Evolutionary conservation across 1,140 invertebrate species (phyloP), one percentile per base, ranked within the genome.

Genomic region (Manduca sexta): DNA sequence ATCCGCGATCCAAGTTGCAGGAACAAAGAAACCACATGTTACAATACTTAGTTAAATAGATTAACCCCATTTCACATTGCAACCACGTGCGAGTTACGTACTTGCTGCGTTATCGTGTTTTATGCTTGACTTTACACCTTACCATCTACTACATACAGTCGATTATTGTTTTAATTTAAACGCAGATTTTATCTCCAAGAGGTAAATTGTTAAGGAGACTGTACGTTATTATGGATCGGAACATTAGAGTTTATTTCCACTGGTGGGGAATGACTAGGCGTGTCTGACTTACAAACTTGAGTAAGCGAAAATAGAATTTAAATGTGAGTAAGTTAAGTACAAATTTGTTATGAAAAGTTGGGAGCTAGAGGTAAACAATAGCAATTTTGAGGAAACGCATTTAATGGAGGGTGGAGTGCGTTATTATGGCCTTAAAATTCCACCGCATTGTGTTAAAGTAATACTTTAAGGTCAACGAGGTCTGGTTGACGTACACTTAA

Each of bases 151-250:
- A 1, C 0, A 21, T 39, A 50, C 43, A 14, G 26, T 2, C 8
- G 8, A 45, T 3, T 45, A 45, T 45, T 35, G 37, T 10, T 0
- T 45, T 5, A 12, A 13, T 35, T 13, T 14, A 13, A 35, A 35
- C 21, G 21, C n/a, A 43, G 41, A 43, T 43, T 29, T 43, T 43
- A 43, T 43, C 41, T 10, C n/a, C 41, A 26, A 13, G 5, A 16
- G 7, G 12, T 29, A 43, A 48, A 48, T 45, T 48, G 51, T 48
- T 48, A 39, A 48, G 50, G 44, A 46, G 40, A 44, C 18, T 39
- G 46, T 47, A 47, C 39, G 26, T 52, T 45, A 52, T 41, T 47
- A 39, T 52, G 45, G 39, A 47, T 52, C 33, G 44, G 37, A 46
- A 47, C 13, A 17, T 13, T 13, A 31, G 38, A 38, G 46, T n/a